These are phyloP conservation scores for Phytoseiulus persimilis DNA, from an alignment of 2,888 invertebrate genomes.

Conservation along the genomic window DNA sequence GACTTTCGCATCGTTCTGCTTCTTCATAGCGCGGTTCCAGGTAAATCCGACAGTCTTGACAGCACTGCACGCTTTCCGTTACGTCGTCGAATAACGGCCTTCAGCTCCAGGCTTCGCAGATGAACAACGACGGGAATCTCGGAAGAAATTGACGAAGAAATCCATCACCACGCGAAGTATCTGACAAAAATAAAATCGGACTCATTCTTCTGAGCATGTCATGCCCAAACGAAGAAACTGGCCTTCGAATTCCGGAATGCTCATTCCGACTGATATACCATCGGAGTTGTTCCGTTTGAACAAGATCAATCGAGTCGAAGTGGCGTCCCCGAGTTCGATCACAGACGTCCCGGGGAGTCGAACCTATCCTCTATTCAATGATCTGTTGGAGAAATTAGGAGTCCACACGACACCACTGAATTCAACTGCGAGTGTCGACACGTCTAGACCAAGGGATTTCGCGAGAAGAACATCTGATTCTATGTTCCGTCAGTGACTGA, in stretches of 20 bases:
- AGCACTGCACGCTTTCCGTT: neutral
- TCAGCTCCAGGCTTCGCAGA: neutral
- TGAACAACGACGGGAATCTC: neutral
- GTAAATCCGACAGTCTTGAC: neutral
- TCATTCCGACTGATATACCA: neutral
- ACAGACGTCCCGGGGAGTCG: neutral
- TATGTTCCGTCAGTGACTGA: no score
- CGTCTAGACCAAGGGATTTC: no score
- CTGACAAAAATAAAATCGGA: neutral
- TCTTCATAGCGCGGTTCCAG: neutral
- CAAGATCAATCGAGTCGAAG: neutral
- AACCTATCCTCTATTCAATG: neutral
- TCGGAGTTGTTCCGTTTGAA: neutral
- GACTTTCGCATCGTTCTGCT: neutral
- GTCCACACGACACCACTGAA: neutral
- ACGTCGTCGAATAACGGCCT: neutral
- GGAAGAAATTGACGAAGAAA: neutral
- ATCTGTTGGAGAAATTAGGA: neutral
- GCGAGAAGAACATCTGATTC: no score
- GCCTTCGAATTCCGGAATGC: neutral
- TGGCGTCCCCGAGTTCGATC: neutral
- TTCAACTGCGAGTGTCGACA: no score
- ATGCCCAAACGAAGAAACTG: neutral
- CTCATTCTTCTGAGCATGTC: neutral
- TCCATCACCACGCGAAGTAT: neutral